Evolutionary conservation across 2,888 invertebrate species (phyloP).

Genomic region (Crematogaster levior): DNA sequence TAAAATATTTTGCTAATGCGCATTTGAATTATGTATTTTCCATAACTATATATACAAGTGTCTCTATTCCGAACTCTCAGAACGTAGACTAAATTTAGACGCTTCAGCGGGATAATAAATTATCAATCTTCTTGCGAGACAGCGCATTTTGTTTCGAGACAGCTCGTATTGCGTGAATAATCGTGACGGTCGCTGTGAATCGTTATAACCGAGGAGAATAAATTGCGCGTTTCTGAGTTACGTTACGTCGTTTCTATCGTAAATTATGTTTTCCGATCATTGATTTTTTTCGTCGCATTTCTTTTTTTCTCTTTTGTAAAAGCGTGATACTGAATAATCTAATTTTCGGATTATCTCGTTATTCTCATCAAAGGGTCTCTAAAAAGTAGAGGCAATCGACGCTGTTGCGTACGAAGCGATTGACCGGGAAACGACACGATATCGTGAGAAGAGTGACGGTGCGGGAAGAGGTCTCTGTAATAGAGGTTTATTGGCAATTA

Average conservation of each 20-base stretch:
- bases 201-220: slow-evolving; percentile 36
- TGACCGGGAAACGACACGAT: slow-evolving; percentile 54
- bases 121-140: slow-evolving; percentile 40
- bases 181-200: slow-evolving; percentile 37
- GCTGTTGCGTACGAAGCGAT: slow-evolving; percentile 28
- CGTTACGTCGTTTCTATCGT: slow-evolving; percentile 15
- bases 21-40: not conserved
- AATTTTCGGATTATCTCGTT: slow-evolving; percentile 18
- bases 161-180: slow-evolving; percentile 45
- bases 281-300: slow-evolving; percentile 18
- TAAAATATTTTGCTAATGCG: not conserved
- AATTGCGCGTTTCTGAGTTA: slow-evolving; percentile 23
- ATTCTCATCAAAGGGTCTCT: slow-evolving; percentile 5
- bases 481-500: slow-evolving; percentile 80
- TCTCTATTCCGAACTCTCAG: not conserved
- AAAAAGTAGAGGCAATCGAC: slow-evolving; percentile 24
- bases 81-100: slow-evolving; percentile 26
- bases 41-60: not conserved
- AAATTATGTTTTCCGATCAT: slow-evolving; percentile 33
- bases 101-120: slow-evolving; percentile 25
- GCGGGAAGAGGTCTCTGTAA: slow-evolving; percentile 73
- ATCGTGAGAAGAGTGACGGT: slow-evolving; percentile 72
- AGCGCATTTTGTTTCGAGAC: slow-evolving; percentile 41
- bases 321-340: not conserved
- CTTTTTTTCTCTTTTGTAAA: not conserved